Base-by-base conservation (phyloP, 2,797 vertebrate species). In the Pelochelys cantorii region DNA sequence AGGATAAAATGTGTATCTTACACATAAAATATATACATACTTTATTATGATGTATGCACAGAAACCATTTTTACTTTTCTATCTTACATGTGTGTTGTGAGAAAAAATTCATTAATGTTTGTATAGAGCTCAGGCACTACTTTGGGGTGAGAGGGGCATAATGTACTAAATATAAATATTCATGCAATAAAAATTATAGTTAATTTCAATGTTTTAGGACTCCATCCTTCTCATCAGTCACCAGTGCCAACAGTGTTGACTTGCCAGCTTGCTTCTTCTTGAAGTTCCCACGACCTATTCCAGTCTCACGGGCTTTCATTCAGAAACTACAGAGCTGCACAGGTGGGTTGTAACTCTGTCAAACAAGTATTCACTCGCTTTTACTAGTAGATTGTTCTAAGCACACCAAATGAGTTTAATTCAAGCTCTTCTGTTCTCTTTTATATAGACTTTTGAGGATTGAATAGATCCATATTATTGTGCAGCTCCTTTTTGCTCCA, bases 171-270 rank as follows among this genome's bases (percentile, higher is more conserved):
- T 68, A 34, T 34, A 68, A 34, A 71, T 71, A 71, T 62, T 34
- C 62, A 27, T 65, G 85, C 92, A 37, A 90, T 42, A 15, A 31
- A 5, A 55, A 5, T 54, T 54, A 23, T 12, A 62, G 2, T 89
- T 71, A 25, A 29, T 8, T 77, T 34, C 78, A 2, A 34, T 84
- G 3, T 97, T 97, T 3, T 95, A 99, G 99, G 90, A 99, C 99
- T 13, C 99, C 99, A 0, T 99, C 99, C 2, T 99, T 99, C 97
- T 99, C 99, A 3, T 98, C 98, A 1, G 97, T 99, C 96, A 99
- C 99, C 83, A 99, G 99, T 97, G 98, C 99, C 89, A 99, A 99
- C 98, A 99, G 99, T n/a, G 99, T 99, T 96, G 99, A 99, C 90
- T 97, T 99, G 93, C 99, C 99, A 18, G 99, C 99, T 59, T 99